Evolutionary conservation across 1,140 invertebrate genomes (phyloP), one percentile per base, ranked within the genome.

Genomic region (Ganaspis sp.): DNA sequence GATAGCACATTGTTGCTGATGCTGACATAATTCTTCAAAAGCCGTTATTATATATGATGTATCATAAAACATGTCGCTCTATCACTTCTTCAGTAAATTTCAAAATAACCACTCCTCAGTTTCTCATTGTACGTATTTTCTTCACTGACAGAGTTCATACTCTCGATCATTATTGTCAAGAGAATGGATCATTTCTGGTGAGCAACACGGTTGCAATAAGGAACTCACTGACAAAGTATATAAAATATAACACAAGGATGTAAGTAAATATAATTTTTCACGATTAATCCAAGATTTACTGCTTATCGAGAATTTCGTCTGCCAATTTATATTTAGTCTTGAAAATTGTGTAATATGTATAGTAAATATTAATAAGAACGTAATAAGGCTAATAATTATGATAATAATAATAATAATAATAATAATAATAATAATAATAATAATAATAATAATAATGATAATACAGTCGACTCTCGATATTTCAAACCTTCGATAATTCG

Each of bases 161-260:
- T 64, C 15, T 23, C 54, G 23, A 64, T 26, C 54, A 26, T 64
- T 64, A 26, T 64, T 64, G 21, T 29, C 54, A 15, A 45, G 42
- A 45, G 42, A 45, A 64, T 64, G 54, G 23, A 12, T 15, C 23
- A 26, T 64, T 29, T 21, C 3, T 64, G 9, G 19, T 26, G 21
- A 26, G 54, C 54, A 64, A 64, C 54, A 64, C 53, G 53, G 53
- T 58, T 58, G 23, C 54, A 29, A 64, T 64, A 26, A 64, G 23
- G 23, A 64, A 64, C 54, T 45, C 15, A n/a, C 42, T 45, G 42
- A 45, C 42, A 45, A 45, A 45, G 42, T 45, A 45, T 45, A 40
- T 40, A 45, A 45, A n/a, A 45, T 45, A 45, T 45, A 45, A 45
- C 42, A 45, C 12, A 15, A 12, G 42, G n/a, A 45, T 12, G n/a